Conservation (phyloP, 2,113 vertebrate genomes). For the Microcebus ravelobensis region DNA sequence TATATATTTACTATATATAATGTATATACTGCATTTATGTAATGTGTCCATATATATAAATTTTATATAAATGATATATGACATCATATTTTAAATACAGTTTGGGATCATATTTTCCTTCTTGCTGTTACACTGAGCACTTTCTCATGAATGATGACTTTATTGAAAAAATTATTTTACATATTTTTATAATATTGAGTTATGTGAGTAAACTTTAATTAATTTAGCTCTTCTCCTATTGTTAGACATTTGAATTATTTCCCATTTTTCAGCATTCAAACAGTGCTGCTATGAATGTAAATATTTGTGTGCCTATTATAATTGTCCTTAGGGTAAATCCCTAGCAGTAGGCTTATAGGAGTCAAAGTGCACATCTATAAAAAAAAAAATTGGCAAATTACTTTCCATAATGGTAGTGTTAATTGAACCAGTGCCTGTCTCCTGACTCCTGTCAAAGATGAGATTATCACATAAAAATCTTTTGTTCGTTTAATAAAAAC, state of each 20-base stretch:
- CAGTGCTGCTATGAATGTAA: background rate
- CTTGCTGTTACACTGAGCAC: background rate
- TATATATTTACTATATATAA: background rate
- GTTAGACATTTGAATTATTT: slow-evolving; percentile 45
- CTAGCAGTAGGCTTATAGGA: slow-evolving; percentile 47
- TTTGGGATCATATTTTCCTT: slow-evolving; percentile 14
- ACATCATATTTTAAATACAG: slow-evolving; percentile 23
- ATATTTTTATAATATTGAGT: slow-evolving; percentile 19
- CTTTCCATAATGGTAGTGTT: background rate
- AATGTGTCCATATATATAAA: background rate
- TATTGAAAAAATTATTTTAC: slow-evolving; percentile 11
- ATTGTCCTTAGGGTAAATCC: slow-evolving; percentile 33
- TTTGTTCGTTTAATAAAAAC: slow-evolving; percentile 22
- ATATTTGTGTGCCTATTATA: slow-evolving; percentile 46
- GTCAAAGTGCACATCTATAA: background rate
- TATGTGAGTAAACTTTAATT: slow-evolving; percentile 1
- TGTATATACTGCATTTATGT: background rate
- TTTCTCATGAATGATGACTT: background rate
- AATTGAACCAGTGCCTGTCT: background rate
- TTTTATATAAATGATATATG: background rate
- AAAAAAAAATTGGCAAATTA: background rate
- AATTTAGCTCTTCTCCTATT: background rate
- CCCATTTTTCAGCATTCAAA: slow-evolving; percentile 41
- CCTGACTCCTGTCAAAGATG: background rate
- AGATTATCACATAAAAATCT: background rate